Evolutionary conservation across 2,113 vertebrate genomes (phyloP).

Genomic region (Mesembrinibis cayennensis): DNA sequence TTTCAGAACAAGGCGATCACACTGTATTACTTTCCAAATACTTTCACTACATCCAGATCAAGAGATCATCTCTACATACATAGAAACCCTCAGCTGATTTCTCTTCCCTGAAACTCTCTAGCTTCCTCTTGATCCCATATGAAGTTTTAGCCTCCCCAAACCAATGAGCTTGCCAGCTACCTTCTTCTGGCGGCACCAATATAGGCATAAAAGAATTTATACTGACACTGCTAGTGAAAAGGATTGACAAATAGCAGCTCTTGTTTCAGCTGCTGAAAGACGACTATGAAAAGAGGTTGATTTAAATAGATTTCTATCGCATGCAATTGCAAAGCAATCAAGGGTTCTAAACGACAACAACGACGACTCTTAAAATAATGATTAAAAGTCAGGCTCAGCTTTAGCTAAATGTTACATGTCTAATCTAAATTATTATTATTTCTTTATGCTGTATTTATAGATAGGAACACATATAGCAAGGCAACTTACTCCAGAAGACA

Average conservation of each 20-base stretch:
- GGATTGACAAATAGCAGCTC: conserved; percentile 41
- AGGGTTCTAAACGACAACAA: neutral
- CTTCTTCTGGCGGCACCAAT: neutral
- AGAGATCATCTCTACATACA: neutral
- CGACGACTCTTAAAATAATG: conserved; percentile 19
- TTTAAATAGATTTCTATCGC: conserved; percentile 36
- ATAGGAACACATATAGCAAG: neutral
- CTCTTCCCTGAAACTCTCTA: neutral
- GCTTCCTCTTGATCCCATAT: neutral
- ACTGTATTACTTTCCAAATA: neutral
- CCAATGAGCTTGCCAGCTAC: neutral
- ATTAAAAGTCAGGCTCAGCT: neutral
- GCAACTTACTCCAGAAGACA: neutral
- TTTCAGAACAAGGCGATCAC: neutral
- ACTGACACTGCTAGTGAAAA: neutral
- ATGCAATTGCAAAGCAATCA: neutral
- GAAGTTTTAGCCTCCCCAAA: neutral
- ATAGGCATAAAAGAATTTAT: neutral
- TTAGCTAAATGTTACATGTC: neutral
- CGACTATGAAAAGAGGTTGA: neutral
- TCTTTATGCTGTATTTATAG: neutral
- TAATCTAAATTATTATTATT: neutral
- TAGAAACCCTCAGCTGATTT: neutral
- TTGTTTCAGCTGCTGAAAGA: neutral
- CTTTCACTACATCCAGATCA: neutral